Evolutionary conservation across 2,113 vertebrate genomes (phyloP).

Genomic region (Protomyctophum bolini): DNA sequence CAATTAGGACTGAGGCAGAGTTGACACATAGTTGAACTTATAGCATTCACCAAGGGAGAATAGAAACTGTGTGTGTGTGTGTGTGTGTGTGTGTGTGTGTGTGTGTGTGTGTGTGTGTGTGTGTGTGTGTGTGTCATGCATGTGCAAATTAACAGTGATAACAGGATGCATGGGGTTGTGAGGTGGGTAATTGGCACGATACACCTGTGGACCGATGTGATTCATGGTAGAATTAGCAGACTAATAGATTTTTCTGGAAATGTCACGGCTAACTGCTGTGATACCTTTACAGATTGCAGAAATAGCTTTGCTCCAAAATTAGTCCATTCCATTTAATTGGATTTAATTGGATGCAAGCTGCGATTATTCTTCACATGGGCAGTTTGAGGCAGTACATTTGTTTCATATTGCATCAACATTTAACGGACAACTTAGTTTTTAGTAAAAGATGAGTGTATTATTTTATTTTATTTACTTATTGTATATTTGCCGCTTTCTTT

Average conservation of each 20-base stretch:
- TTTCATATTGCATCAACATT: too few species aligned
- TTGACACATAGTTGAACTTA: slow-evolving; percentile 38
- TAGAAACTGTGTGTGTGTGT: neutral
- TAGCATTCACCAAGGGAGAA: neutral
- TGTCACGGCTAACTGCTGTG: slow-evolving; percentile 29
- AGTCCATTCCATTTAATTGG: slow-evolving; percentile 44
- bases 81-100: slow-evolving; percentile 15
- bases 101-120: slow-evolving; percentile 14
- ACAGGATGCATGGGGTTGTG: too few species aligned
- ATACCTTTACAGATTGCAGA: slow-evolving; percentile 31
- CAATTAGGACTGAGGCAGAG: slow-evolving; percentile 50
- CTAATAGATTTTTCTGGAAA: slow-evolving; percentile 21
- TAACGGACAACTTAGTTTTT: too few species aligned
- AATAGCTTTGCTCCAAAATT: slow-evolving; percentile 33
- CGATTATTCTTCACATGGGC: slow-evolving; percentile 12
- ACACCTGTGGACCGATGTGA: slow-evolving; percentile 6
- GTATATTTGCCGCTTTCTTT: too few species aligned
- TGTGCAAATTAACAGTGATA: neutral
- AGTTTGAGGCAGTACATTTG: neutral
- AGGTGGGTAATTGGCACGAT: too few species aligned
- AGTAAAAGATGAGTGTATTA: too few species aligned
- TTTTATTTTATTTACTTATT: too few species aligned
- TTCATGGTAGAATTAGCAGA: slow-evolving; percentile 36
- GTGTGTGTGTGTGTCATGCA: neutral
- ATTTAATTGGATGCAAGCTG: slow-evolving; percentile 38